Evolutionary conservation across 1,140 invertebrate genomes (phyloP).

Genomic region (Drosophila micromelanica): DNA sequence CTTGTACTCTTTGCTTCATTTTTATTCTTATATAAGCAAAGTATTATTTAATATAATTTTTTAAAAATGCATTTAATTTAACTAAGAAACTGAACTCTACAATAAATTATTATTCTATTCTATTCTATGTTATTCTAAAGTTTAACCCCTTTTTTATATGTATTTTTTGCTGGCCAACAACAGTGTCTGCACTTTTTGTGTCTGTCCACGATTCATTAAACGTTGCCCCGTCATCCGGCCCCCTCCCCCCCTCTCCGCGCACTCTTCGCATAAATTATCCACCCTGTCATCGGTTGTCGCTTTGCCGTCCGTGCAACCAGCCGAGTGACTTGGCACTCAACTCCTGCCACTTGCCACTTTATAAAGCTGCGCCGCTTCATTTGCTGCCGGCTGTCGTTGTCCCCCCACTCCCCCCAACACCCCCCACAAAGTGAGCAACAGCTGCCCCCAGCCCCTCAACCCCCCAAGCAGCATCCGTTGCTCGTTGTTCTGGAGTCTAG

Average conservation of each 20-base stretch:
- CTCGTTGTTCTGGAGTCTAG: not conserved
- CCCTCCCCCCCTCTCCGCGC: too few species aligned
- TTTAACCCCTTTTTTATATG: not conserved
- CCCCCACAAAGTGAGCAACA: conserved; percentile 33
- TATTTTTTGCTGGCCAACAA: not conserved
- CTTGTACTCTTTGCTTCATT: too few species aligned
- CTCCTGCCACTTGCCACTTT: conserved; percentile 32
- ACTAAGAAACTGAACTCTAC: not conserved
- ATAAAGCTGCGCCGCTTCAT: conserved; percentile 44
- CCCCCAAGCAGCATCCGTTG: not conserved
- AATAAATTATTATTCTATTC: not conserved
- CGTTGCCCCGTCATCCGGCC: not conserved
- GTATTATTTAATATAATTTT: too few species aligned
- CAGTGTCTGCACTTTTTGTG: conserved; percentile 3
- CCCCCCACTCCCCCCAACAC: too few species aligned
- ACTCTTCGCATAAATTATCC: conserved; percentile 33
- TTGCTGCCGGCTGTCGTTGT: conserved; percentile 29
- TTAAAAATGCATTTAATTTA: not conserved
- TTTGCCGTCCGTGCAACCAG: conserved; percentile 11
- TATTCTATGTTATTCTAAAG: not conserved
- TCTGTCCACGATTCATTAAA: conserved; percentile 28
- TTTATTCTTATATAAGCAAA: too few species aligned
- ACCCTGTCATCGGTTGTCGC: conserved; percentile 40
- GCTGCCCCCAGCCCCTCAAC: conserved; percentile 7
- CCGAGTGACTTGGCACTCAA: conserved; percentile 6